phyloP scores from a whole-genome alignment of 2,888 invertebrate species.

The Drosophila putrida region DNA sequence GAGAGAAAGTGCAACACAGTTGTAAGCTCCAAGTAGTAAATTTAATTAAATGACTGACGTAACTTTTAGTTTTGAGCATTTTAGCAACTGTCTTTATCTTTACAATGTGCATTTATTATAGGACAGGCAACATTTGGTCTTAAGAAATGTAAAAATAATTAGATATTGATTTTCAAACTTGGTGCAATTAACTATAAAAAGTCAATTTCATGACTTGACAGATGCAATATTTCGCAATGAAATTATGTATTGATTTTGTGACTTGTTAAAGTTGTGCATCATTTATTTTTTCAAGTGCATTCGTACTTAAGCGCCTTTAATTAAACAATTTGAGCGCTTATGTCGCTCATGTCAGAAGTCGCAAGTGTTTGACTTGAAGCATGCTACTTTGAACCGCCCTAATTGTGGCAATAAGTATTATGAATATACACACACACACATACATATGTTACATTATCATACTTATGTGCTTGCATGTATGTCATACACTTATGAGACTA shows the following conservation, averaged over 20 bases:
- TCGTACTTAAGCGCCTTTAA: slow-evolving; percentile 57
- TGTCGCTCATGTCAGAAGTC: slow-evolving; percentile 64
- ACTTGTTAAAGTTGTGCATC: not conserved
- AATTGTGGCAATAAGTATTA: slow-evolving; percentile 57
- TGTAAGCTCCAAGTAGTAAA: not conserved
- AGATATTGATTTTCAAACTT: too few relatives aligned
- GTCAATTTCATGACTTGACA: too few relatives aligned
- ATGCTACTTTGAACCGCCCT: slow-evolving; percentile 78
- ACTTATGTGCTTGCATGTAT: not conserved
- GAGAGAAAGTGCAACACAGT: slow-evolving; percentile 25
- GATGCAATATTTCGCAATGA: too few relatives aligned
- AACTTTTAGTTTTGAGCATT: too few relatives aligned
- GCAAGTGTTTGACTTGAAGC: slow-evolving; percentile 72
- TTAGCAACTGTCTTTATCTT: too few relatives aligned
- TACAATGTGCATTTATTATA: too few relatives aligned
- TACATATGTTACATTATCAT: not conserved
- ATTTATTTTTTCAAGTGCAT: slow-evolving; percentile 29
- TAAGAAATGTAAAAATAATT: too few relatives aligned
- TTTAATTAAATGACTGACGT: not conserved
- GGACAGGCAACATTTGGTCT: too few relatives aligned
- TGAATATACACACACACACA: slow-evolving; percentile 6
- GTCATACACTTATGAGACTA: slow-evolving; percentile 44
- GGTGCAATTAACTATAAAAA: too few relatives aligned
- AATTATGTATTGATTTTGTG: not conserved
- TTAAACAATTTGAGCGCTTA: slow-evolving; percentile 66